Evolutionary conservation across 2,888 invertebrate genomes (phyloP), one percentile per base, ranked within the genome.

Genomic region (Acanthosoma haemorrhoidale): DNA sequence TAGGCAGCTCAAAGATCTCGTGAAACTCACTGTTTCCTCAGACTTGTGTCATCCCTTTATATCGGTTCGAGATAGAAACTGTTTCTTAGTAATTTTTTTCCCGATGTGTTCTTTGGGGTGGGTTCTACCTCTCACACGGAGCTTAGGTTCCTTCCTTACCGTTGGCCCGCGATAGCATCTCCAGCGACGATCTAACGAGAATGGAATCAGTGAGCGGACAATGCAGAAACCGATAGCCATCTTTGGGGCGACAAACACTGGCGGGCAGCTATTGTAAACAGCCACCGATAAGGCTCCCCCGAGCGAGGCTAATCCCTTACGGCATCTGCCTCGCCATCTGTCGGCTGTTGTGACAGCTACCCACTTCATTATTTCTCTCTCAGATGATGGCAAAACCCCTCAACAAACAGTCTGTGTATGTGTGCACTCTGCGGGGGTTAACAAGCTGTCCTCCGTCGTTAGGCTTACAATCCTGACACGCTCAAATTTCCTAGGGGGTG

Each of bases 181-280:
- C n/a, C 8, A 13, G 41, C 21, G 51, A 51, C 29, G 51, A 51
- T 21, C 51, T 51, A 51, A 51, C 51, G 51, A 51, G 51, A 51
- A 51, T 25, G 51, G 51, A 51, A 51, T 51, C 51, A 51, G 51
- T 25, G 25, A n/a, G n/a, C n/a, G n/a, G n/a, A 29, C 43, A 43
- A 43, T 43, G 43, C 21, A 2, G n/a, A n/a, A n/a, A 25, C 25
- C 51, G 51, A 51, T 51, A 51, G 51, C 51, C 25, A 51, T 51
- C 51, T 51, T n/a, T 21, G 25, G 6, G 3, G 25, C 13, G n/a
- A n/a, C n/a, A n/a, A n/a, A n/a, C n/a, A n/a, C n/a, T n/a, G n/a
- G n/a, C n/a, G n/a, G n/a, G n/a, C n/a, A n/a, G 29, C 51, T 51
- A 51, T 51, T 51, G 51, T 51, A 51, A 51, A 51, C 51, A 51